Percentiles rank a stretch among this genome's conserved stretches.
phyloP scores from a whole-genome alignment of 2,888 invertebrate genomes.

The Sinopyrophorus schimmeli region DNA sequence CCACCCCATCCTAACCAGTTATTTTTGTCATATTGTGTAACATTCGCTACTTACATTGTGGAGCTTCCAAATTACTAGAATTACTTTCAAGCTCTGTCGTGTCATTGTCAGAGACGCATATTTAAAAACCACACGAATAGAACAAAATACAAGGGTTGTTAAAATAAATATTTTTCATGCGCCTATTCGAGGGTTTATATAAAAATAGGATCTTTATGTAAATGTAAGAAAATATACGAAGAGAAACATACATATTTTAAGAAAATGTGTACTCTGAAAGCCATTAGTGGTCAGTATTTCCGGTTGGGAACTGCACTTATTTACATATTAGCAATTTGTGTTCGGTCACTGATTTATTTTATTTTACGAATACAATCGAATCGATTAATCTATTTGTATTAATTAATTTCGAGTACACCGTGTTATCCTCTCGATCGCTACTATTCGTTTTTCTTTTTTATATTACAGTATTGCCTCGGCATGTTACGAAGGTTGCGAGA shows the following conservation, averaged over 20 bases:
- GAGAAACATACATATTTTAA: slow-evolving; percentile 21
- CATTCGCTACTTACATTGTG: slow-evolving; percentile 25
- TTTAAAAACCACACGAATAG: slow-evolving; percentile 4
- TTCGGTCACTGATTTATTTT: slow-evolving; percentile 14
- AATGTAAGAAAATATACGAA: slow-evolving; percentile 16
- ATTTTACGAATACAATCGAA: not conserved
- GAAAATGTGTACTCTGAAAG: slow-evolving; percentile 24
- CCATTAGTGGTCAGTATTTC: slow-evolving; percentile 33
- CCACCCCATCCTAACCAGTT: not conserved
- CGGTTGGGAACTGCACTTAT: slow-evolving; percentile 21
- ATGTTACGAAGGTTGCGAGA: too few relatives aligned
- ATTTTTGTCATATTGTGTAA: slow-evolving; percentile 10
- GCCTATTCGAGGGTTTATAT: slow-evolving; percentile 1
- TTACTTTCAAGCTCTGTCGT: slow-evolving; percentile 1
- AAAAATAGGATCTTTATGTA: slow-evolving; percentile 28
- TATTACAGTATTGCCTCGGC: too few relatives aligned
- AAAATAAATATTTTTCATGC: slow-evolving; percentile 1
- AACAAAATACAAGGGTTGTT: not conserved
- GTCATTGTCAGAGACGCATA: slow-evolving; percentile 3
- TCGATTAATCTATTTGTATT: not conserved
- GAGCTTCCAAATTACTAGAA: slow-evolving; percentile 36
- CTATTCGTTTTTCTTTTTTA: too few relatives aligned
- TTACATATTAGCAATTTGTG: slow-evolving; percentile 26
- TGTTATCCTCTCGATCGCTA: too few relatives aligned
- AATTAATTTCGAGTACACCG: not conserved